Evolutionary conservation across 2,113 vertebrate genomes (phyloP), one percentile per base, ranked within the genome.

Genomic region (Anoura caudifer): DNA sequence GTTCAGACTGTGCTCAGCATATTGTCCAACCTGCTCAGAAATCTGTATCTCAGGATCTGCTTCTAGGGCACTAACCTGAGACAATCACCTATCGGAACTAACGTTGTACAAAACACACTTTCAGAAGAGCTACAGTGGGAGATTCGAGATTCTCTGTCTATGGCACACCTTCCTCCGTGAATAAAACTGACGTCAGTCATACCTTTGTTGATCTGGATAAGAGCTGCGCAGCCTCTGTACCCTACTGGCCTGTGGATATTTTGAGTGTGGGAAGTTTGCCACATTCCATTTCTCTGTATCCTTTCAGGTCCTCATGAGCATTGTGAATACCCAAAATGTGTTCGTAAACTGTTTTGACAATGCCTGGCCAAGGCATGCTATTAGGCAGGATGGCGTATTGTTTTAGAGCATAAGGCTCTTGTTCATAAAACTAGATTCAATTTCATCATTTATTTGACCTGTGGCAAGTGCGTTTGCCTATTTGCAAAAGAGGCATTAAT

Each of bases 361-460:
- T 67, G 38, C 65, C 76, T 38, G 14, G 5, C 45, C 61, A 33
- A 22, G 31, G 31, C 17, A 33, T 75, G 14, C 33, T 67, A 11
- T 38, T n/a, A 72, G 19, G 16, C 4, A 70, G 15, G 15, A 36
- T 19, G 26, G 4, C 7, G 14, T 43, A 28, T 65, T 59, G 15
- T 67, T 84, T 76, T 24, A 61, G 19, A 61, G 20, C 0, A 28
- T 41, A 75, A 80, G 36, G 3, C 2, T 73, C 45, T 47, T 26
- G 19, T 17, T 82, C 59, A 88, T 12, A 81, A 90, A 81, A 17
- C 69, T 11, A 20, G 20, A 28, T 88, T 94, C 5, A n/a, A 13
- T 73, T 90, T 95, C n/a, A 88, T 83, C 41, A 70, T 92, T 91
- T 90, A 81, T 67, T 82, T 96, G 65, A 92, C n/a, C 26, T 36